Evolutionary conservation across 2,113 vertebrate species (phyloP).

Genomic region (Vidua macroura): DNA sequence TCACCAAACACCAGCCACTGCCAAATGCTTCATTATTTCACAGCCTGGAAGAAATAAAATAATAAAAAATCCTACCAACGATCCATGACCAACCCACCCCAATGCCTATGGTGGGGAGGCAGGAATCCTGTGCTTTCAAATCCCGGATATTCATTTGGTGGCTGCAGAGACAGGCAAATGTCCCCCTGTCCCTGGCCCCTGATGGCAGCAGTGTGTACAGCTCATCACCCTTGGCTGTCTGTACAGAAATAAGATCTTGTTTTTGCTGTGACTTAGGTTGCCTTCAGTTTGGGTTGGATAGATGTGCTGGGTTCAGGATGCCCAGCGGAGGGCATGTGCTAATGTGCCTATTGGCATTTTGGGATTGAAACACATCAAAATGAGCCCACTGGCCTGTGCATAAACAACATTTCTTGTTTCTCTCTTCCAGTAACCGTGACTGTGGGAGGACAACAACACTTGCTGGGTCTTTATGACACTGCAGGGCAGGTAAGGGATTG

Average conservation of each 20-base stretch:
- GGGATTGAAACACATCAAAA: neutral
- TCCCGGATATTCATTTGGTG: neutral
- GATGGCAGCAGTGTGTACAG: neutral
- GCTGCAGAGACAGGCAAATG: neutral
- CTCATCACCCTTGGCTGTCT: neutral
- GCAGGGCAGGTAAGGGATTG: slow-evolving; percentile 84
- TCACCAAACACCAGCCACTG: neutral
- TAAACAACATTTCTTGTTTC: slow-evolving; percentile 9
- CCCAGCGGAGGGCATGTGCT: neutral
- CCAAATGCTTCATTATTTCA: neutral
- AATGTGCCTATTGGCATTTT: neutral
- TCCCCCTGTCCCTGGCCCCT: neutral
- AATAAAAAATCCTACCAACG: accelerated
- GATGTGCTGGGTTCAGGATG: neutral
- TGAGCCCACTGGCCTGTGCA: neutral
- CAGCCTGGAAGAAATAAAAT: neutral
- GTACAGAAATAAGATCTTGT: neutral
- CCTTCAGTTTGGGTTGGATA: neutral
- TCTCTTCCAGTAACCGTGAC: slow-evolving; percentile 82
- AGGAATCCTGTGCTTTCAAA: neutral
- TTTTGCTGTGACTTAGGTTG: neutral
- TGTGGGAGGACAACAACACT: slow-evolving; percentile 86
- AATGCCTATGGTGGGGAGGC: neutral
- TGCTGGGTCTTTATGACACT: slow-evolving; percentile 87
- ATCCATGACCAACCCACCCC: neutral